Base-by-base conservation (phyloP, 2,113 vertebrate species). In the Ptyas mucosa region DNA sequence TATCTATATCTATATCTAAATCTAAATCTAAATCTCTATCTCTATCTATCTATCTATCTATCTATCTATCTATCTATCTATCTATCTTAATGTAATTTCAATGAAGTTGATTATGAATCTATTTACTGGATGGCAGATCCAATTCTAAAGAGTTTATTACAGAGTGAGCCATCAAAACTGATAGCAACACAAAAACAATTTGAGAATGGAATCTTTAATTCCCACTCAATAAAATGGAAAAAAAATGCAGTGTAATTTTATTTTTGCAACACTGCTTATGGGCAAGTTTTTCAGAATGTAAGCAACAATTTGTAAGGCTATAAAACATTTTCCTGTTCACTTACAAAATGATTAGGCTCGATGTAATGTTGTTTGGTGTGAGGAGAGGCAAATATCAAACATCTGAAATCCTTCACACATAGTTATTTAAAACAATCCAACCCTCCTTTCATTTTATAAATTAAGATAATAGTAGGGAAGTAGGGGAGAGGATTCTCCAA, bases 251-350 rank as follows among this genome's bases (percentile, higher is more conserved):
- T 81, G n/a, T 39, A 20, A 81, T 81, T 39, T 81, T 81, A 39
- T 81, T 81, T 39, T 34, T 20, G 39, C 7, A 20, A 39, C 69
- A 81, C 39, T 91, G 86, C 89, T 93, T 89, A 96, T 34, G 39
- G 55, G 26, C 51, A 20, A 43, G 3, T 85, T 54, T 39, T 88
- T 57, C 21, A 89, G 12, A 89, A 89, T 89, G 23, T 34, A 39
- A 93, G 8, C 0, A 1, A n/a, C 93, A 88, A 91, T 85, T 93
- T 93, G 29, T 51, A 53, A 29, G 89, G 49, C 6, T 39, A n/a
- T 51, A 11, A 90, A 90, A n/a, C 5, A 53, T 53, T 57, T 90
- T 23, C 61, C 89, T 29, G 9, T 69, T 46, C 52, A 29, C 43
- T 29, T 64, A 26, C 8, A 51, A 64, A 89, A 89, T 89, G 10